Evolutionary conservation across 2,888 invertebrate species (phyloP).

Genomic region (Parascotia fuliginaria): DNA sequence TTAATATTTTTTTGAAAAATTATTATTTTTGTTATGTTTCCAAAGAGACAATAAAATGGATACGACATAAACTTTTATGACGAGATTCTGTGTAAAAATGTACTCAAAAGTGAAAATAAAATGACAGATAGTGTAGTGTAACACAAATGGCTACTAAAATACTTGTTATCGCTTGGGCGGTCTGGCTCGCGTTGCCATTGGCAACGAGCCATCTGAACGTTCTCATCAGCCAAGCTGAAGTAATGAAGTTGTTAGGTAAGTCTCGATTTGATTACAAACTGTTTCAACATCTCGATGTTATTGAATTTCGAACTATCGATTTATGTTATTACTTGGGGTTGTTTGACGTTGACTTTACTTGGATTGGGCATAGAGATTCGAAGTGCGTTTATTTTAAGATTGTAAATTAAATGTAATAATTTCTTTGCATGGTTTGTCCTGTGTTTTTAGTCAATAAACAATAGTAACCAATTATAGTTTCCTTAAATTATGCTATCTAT

Average conservation of each 20-base stretch:
- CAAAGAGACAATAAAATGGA: conserved; percentile 51
- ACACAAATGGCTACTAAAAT: conserved; percentile 68
- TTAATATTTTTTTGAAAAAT: not conserved
- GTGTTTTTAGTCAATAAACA: too few species aligned
- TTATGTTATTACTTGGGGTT: conserved; percentile 11
- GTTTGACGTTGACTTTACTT: conserved; percentile 8
- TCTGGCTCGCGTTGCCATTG: conserved; percentile 79
- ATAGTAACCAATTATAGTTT: too few species aligned
- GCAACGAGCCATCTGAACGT: conserved; percentile 91
- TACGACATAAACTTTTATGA: conserved; percentile 46
- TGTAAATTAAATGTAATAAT: too few species aligned
- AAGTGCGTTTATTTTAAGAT: too few species aligned
- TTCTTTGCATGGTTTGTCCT: too few species aligned
- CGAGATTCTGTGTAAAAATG: conserved; percentile 55
- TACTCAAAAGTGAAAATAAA: conserved; percentile 72
- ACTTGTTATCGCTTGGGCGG: conserved; percentile 74
- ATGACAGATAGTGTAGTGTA: conserved; percentile 67
- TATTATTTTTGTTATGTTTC: conserved; percentile 6
- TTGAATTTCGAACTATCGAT: conserved; percentile 45
- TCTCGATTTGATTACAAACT: conserved; percentile 51
- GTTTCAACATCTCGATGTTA: conserved; percentile 34
- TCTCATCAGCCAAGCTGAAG: conserved; percentile 92
- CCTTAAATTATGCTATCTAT: too few species aligned
- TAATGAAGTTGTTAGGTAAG: conserved; percentile 92
- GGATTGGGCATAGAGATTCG: too few species aligned